Evolutionary conservation across 2,113 vertebrate genomes (phyloP).

Genomic region (Nymphicus hollandicus): DNA sequence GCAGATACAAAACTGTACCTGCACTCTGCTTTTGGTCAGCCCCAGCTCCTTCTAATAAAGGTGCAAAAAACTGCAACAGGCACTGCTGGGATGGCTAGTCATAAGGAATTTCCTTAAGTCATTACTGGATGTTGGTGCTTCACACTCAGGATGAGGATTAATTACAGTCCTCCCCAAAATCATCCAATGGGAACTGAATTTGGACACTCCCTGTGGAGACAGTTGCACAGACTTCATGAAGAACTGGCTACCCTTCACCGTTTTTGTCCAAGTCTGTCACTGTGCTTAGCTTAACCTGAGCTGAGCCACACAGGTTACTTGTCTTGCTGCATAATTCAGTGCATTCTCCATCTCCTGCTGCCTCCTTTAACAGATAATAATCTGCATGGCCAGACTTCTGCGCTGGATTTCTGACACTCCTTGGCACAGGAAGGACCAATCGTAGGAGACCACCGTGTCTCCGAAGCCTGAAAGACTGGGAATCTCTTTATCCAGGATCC

Average conservation of each 20-base stretch:
- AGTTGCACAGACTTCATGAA: not conserved
- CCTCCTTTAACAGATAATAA: not conserved
- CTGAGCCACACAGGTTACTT: not conserved
- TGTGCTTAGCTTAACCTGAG: not conserved
- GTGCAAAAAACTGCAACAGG: not conserved
- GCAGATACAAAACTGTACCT: not conserved
- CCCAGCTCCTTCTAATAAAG: not conserved
- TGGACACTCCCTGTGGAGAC: not conserved
- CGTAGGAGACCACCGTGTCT: rapidly evolving
- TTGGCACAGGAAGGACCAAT: not conserved
- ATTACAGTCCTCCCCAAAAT: not conserved
- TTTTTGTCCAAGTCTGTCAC: not conserved
- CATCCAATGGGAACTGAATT: not conserved
- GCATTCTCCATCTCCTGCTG: not conserved
- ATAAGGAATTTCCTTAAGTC: not conserved
- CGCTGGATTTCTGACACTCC: not conserved
- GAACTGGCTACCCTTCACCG: not conserved
- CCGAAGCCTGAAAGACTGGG: not conserved
- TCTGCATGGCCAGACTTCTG: not conserved
- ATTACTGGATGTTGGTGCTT: not conserved
- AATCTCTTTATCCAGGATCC: not conserved
- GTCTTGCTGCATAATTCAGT: not conserved
- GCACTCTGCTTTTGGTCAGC: not conserved
- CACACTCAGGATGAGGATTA: not conserved
- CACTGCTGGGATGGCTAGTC: not conserved